Evolutionary conservation across 2,888 invertebrate genomes (phyloP), one percentile per base, ranked within the genome.

Genomic region (Epinotia ramella): DNA sequence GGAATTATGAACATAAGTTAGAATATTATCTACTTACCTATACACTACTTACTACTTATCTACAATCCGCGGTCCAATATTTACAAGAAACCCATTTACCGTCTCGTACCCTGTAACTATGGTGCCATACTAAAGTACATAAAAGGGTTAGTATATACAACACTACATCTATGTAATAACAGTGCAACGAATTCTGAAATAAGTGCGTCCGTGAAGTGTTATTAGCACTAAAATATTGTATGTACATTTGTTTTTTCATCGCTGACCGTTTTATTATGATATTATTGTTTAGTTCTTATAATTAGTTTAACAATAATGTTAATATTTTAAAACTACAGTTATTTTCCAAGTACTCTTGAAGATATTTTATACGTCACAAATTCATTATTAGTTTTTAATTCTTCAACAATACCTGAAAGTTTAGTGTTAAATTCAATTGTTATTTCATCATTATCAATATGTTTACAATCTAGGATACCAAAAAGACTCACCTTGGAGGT

Each of bases 401-500:
- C 49, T 46, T 66, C 75, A 71, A 71, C 16, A 75, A 62, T 53
- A 62, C 65, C 28, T 18, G 4, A 12, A 57, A 66, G 13, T n/a
- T 72, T 57, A 65, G 9, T 24, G 28, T 64, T 72, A 73, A 46
- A 56, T 18, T 73, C 16, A n/a, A 24, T 49, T 62, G 33, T 53
- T 76, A 57, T 57, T 12, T 40, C 65, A 64, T 64, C 49, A 33
- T 64, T 65, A 46, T 75, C n/a, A 65, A 16, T 70, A 66, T 56
- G n/a, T 44, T 66, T 68, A 67, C 49, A 57, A 66, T 63, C 62
- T 18, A 72, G 60, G 28, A 62, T 82, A 83, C 83, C 82, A 79
- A 78, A 70, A 81, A 81, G 79, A 93, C 93, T 93, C 92, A 93
- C 93, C 93, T 89, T 84, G 79, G 77, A 80, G 87, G 84, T 81